phyloP scores from a whole-genome alignment of 2,113 vertebrate genomes.

The Entelurus aequoreus region DNA sequence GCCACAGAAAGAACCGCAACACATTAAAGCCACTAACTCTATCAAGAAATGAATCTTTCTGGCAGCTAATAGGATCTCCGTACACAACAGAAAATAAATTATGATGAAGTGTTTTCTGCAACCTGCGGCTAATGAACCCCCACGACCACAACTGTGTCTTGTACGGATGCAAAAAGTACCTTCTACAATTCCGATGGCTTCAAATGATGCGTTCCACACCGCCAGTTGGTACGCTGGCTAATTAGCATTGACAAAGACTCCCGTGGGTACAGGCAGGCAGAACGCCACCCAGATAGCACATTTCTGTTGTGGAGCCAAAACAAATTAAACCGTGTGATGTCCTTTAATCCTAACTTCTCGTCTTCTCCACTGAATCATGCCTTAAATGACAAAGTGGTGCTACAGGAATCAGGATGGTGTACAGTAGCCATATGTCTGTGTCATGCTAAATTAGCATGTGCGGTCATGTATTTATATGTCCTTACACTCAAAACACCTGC shows the following conservation, averaged over 20 bases:
- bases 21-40: constrained; percentile 35
- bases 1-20: constrained; percentile 60
- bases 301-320: constrained; percentile 51
- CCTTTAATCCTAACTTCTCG: constrained; percentile 37
- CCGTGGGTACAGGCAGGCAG: constrained; percentile 45
- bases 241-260: constrained; percentile 71
- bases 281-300: constrained; percentile 41
- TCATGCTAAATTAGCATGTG: constrained; percentile 7
- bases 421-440: constrained; percentile 12
- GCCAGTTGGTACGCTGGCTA: constrained; percentile 54
- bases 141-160: neutral
- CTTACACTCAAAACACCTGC: neutral
- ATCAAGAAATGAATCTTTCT: constrained; percentile 24
- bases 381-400: constrained; percentile 33
- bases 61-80: constrained; percentile 36
- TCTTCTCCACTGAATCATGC: constrained; percentile 40
- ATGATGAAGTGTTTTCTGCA: constrained; percentile 42
- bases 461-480: neutral
- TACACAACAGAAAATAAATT: constrained; percentile 45
- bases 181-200: neutral
- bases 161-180: neutral
- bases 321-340: constrained; percentile 36
- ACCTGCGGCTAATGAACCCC: constrained; percentile 17
- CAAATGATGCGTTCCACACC: constrained; percentile 55
- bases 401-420: neutral